Percentiles rank a stretch among this genome's conserved stretches.
These are phyloP conservation scores for Aplysia californica DNA, from an alignment of 1,140 invertebrate genomes.

Conservation along the genomic window DNA sequence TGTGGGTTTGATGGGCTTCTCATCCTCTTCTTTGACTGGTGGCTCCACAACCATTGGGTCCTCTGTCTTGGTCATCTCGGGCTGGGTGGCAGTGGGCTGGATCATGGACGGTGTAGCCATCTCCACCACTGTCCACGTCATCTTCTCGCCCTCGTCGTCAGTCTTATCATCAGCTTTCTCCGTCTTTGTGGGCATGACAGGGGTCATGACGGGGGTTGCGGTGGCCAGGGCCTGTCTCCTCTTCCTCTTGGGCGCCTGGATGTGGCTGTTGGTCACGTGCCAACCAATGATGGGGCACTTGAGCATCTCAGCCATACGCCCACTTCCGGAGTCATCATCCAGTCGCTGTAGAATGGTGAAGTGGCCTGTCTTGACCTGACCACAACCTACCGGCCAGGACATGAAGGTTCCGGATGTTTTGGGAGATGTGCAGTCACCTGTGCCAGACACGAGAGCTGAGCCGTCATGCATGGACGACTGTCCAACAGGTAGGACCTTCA, in stretches of 20 bases:
- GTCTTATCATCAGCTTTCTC: slow-evolving; percentile 30
- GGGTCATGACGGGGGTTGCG: slow-evolving; percentile 35
- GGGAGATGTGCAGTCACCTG: slow-evolving; percentile 71
- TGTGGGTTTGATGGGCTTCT: background rate
- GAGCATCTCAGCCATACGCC: slow-evolving; percentile 73
- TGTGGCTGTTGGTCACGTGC: slow-evolving; percentile 71
- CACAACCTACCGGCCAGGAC: slow-evolving; percentile 78
- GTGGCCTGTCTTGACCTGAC: slow-evolving; percentile 71
- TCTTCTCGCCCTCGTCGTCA: slow-evolving; percentile 30
- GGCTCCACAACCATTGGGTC: background rate
- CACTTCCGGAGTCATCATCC: slow-evolving; percentile 74
- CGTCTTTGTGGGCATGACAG: slow-evolving; percentile 46
- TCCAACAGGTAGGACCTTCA: slow-evolving; percentile 68
- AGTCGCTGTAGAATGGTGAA: slow-evolving; percentile 73
- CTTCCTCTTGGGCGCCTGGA: slow-evolving; percentile 56
- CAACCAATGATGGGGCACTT: slow-evolving; percentile 76
- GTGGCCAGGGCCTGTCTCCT: slow-evolving; percentile 43
- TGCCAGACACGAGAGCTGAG: slow-evolving; percentile 72
- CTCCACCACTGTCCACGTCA: slow-evolving; percentile 35
- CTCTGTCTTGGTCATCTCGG: slow-evolving; percentile 34
- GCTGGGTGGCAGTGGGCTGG: slow-evolving; percentile 33
- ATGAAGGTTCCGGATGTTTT: slow-evolving; percentile 70
- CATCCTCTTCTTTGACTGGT: background rate
- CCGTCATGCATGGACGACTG: slow-evolving; percentile 60
- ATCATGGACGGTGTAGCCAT: slow-evolving; percentile 24